phyloP scores from a whole-genome alignment of 2,113 vertebrate species.

The Dolichotis patagonum region DNA sequence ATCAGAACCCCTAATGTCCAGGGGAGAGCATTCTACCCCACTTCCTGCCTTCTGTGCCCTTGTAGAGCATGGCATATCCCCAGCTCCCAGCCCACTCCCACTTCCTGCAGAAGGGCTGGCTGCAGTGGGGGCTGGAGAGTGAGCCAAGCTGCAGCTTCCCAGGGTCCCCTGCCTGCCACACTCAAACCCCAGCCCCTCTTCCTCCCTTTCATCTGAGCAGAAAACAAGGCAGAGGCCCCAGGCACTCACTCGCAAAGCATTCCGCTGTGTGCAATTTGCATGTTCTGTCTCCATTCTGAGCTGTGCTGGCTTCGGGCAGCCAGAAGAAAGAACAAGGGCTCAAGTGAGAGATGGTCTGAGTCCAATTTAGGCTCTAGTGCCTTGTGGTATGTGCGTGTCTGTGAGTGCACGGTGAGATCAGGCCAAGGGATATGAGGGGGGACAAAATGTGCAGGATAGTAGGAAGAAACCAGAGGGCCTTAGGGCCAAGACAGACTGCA shows the following conservation, averaged over 20 bases:
- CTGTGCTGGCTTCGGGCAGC: background rate
- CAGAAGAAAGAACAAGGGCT: background rate
- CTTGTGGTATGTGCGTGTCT: background rate
- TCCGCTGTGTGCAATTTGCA: background rate
- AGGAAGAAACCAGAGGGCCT: background rate
- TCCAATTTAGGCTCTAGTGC: background rate
- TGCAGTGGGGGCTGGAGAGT: background rate
- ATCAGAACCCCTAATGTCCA: background rate
- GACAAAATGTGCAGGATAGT: background rate
- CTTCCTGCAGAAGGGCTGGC: too few species aligned
- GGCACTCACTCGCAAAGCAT: background rate
- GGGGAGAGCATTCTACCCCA: background rate
- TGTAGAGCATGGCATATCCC: background rate
- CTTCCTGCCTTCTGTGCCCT: background rate
- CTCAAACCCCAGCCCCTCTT: background rate
- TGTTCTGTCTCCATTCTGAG: background rate
- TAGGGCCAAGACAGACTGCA: background rate
- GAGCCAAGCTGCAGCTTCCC: background rate
- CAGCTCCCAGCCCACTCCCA: background rate
- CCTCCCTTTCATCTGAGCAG: conserved; percentile 35
- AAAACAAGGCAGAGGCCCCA: conserved; percentile 26
- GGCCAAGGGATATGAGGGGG: background rate
- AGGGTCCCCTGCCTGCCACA: background rate
- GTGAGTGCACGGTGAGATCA: background rate
- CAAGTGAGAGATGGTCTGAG: background rate